Base-by-base conservation (phyloP, 2,888 invertebrate genomes). In the Agrochola lychnidis region DNA sequence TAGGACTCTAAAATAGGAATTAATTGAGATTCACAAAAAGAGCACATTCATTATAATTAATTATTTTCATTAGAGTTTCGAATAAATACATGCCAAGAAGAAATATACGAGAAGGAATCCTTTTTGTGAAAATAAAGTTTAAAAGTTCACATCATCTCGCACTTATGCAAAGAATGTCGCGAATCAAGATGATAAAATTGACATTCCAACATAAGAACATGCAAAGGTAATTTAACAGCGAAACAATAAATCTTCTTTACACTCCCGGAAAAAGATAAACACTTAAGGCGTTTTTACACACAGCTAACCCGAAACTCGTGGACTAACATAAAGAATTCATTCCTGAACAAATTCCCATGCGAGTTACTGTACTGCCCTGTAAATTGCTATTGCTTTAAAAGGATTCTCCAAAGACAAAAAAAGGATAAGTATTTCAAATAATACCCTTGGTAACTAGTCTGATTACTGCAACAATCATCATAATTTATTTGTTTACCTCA, bases 211-310 rank as follows among this genome's bases (percentile, higher is more conserved):
- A 25, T 48, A 16, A 40, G 36, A n/a, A 66, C 22, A 14, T 30
- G 19, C 4, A 30, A 56, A 81, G 7, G 16, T 57, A 78, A 53
- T 68, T 12, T 25, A 12, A 68, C 19, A 6, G 36, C 5, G 30
- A 42, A 74, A 22, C n/a, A 71, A 70, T 79, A 53, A 79, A 83
- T 81, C 70, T 56, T 61, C 62, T 82, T 70, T 57, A 82, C 56
- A 48, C 51, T 72, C 69, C 82, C 71, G 76, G 71, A 79, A 82
- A 82, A 63, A 22, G 19, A 36, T 67, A 59, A 75, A 63, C 12
- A n/a, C 2, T 70, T 57, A 70, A 0, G 51, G 0, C 10, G 7
- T 12, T 14, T 56, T 10, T 61, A 67, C 30, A 70, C 45, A 25
- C 19, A 68, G 19, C 6, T 36, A 22, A 4, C 16, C 0, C 1